Conservation (phyloP, 1,140 invertebrate genomes). For the Phthorimaea operculella region DNA sequence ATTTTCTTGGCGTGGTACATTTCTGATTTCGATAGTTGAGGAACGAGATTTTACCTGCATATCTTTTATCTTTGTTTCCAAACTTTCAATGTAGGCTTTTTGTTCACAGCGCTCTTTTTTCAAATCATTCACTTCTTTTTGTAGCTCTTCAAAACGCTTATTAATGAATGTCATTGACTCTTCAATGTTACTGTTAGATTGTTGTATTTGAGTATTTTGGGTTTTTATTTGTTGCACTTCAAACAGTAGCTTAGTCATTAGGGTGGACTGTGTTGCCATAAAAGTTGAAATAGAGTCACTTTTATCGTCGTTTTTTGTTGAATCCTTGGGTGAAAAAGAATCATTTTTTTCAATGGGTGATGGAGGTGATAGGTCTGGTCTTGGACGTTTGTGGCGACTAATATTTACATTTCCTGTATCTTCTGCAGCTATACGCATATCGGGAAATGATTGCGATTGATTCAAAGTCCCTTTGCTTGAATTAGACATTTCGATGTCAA, state of each 20-base stretch:
- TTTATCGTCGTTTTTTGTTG: no score
- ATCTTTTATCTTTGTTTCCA: background rate
- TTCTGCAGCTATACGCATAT: no score
- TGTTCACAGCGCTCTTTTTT: constrained; percentile 1
- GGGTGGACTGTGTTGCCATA: background rate
- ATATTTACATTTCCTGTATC: no score
- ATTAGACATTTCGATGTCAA: no score
- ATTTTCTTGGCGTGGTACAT: background rate
- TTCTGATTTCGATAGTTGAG: background rate
- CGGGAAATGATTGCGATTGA: no score
- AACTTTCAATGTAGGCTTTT: background rate
- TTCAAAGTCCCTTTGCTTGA: no score
- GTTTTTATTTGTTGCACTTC: background rate
- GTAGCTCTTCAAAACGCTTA: background rate
- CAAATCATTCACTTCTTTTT: background rate
- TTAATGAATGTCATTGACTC: background rate
- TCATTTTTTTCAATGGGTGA: no score
- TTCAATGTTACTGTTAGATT: background rate
- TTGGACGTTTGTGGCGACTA: no score
- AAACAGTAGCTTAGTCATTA: background rate
- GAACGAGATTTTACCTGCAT: background rate
- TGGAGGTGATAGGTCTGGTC: no score
- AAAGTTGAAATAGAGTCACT: no score
- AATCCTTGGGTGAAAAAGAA: no score
- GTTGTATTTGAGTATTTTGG: background rate